Evolutionary conservation across 1,140 invertebrate species (phyloP).

Genomic region (Monomorium pharaonis): DNA sequence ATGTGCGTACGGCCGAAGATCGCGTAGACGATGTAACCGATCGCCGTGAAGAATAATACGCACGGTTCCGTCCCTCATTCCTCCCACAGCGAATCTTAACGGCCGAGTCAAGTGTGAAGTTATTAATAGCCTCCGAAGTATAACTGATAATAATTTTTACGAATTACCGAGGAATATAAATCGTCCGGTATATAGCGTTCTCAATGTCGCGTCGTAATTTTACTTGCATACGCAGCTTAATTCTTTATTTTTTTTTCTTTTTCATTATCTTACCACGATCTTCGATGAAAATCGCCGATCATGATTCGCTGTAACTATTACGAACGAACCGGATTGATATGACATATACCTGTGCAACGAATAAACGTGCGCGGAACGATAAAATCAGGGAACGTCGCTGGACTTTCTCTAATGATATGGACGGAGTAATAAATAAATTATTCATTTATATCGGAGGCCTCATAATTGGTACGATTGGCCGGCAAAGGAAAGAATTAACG

Average conservation of each 20-base stretch:
- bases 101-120: neutral
- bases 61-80: neutral
- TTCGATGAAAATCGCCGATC: neutral
- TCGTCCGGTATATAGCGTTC: neutral
- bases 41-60: neutral
- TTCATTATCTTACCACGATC: neutral
- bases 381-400: neutral
- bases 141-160: neutral
- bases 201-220: neutral
- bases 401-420: neutral
- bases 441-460: conserved; percentile 3
- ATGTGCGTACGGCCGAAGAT: neutral
- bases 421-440: neutral
- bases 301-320: neutral
- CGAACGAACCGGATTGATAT: conserved; percentile 7
- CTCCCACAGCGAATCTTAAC: neutral
- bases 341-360: neutral
- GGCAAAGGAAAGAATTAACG: neutral
- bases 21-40: neutral
- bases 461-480: conserved; percentile 1
- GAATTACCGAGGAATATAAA: neutral
- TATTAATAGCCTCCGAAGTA: conserved; percentile 8
- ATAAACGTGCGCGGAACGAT: neutral
- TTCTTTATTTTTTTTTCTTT: neutral
- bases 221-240: neutral